Conservation (phyloP, 2,797 vertebrate species). For the Pampus argenteus region DNA sequence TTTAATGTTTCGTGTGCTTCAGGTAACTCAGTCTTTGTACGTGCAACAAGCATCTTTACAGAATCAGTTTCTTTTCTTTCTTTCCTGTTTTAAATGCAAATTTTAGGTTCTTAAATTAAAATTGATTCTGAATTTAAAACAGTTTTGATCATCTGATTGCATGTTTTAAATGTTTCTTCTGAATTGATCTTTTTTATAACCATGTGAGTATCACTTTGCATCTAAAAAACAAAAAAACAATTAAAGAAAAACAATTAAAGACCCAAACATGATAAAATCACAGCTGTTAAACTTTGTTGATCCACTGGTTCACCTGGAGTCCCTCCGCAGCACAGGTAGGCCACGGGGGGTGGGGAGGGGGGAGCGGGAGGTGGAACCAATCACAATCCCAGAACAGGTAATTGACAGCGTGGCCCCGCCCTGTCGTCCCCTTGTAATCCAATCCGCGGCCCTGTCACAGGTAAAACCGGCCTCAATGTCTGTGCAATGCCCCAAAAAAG, state of each 20-base stretch:
- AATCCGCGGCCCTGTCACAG: constrained; percentile 86
- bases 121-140: too few relatives aligned
- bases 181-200: background rate
- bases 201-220: background rate
- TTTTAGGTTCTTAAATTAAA: too few relatives aligned
- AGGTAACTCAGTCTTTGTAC: too few relatives aligned
- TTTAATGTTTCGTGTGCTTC: too few relatives aligned
- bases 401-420: constrained; percentile 76
- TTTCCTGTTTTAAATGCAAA: too few relatives aligned
- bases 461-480: constrained; percentile 89
- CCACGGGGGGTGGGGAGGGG: background rate
- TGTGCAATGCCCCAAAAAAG: constrained; percentile 90
- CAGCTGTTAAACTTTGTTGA: constrained; percentile 34
- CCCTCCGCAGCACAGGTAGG: constrained; percentile 51
- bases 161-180: background rate
- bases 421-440: constrained; percentile 84
- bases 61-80: too few relatives aligned
- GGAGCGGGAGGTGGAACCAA: constrained; percentile 60
- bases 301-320: constrained; percentile 25
- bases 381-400: constrained; percentile 64
- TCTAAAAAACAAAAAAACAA: too few relatives aligned
- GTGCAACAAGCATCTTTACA: too few relatives aligned
- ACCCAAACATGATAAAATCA: constrained; percentile 40
- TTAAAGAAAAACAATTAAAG: too few relatives aligned
- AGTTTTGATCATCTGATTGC: too few relatives aligned